phyloP scores from a whole-genome alignment of 1,140 invertebrate genomes.

The Lanistes nyassanus region DNA sequence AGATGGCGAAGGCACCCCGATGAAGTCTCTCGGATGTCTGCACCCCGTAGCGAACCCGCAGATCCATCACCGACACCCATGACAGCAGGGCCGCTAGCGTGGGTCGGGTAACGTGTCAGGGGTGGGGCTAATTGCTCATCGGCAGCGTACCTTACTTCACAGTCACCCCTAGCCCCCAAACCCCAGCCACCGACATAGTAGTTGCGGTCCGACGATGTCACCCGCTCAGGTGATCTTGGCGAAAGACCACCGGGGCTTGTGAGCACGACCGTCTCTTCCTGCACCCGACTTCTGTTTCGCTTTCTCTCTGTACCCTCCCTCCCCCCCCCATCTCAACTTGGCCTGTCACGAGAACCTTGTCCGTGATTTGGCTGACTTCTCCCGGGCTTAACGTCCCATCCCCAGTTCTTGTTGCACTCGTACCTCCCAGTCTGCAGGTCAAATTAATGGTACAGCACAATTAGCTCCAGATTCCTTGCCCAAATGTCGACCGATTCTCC shows the following conservation, averaged over 20 bases:
- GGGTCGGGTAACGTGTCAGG: constrained; percentile 13
- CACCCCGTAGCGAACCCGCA: background rate
- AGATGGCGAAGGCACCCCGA: background rate
- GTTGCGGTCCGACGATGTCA: background rate
- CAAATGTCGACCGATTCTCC: no score
- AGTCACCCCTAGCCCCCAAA: no score
- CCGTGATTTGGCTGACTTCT: no score
- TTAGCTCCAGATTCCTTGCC: no score
- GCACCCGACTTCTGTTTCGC: background rate
- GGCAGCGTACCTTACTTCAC: background rate
- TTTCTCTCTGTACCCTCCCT: background rate
- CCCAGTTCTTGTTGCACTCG: no score
- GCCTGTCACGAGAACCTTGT: no score
- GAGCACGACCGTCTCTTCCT: no score
- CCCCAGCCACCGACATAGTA: background rate
- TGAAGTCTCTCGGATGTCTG: constrained; percentile 1
- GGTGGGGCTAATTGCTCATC: constrained; percentile 15
- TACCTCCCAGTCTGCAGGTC: no score
- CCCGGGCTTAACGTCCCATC: no score
- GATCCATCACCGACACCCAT: background rate
- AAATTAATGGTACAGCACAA: no score
- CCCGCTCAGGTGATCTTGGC: no score
- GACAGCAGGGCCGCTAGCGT: background rate
- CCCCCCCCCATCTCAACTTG: background rate
- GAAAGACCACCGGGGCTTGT: no score